phyloP scores from a whole-genome alignment of 2,888 invertebrate species.

The Oligia fasciuncula region DNA sequence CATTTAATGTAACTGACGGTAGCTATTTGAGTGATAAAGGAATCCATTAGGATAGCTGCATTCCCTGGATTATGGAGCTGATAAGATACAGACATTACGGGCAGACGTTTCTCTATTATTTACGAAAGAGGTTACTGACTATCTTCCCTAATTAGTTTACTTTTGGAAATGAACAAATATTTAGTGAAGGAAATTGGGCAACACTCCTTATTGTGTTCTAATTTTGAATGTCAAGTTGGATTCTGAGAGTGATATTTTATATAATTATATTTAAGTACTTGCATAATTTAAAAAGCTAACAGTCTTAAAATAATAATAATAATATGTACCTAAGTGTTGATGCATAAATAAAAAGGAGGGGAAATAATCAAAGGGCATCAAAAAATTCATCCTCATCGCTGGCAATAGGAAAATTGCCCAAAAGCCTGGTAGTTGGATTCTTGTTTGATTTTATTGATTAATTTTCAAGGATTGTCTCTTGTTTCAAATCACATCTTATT shows the following conservation, averaged over 20 bases:
- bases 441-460: background rate
- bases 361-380: no score
- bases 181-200: slow-evolving; percentile 8
- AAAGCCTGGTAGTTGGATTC: background rate
- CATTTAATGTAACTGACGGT: slow-evolving; percentile 13
- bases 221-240: slow-evolving; percentile 26
- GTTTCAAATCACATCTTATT: background rate
- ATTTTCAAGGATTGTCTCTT: background rate
- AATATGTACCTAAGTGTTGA: no score
- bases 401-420: background rate
- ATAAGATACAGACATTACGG: slow-evolving; percentile 44
- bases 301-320: background rate
- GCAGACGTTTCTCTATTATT: slow-evolving; percentile 6
- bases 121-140: slow-evolving; percentile 18
- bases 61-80: slow-evolving; percentile 53
- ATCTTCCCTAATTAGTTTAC: slow-evolving; percentile 36
- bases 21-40: slow-evolving; percentile 49
- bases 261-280: background rate
- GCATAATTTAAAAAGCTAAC: background rate
- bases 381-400: background rate
- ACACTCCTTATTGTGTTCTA: slow-evolving; percentile 9
- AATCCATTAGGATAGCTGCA: slow-evolving; percentile 55
- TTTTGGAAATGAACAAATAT: slow-evolving; percentile 25
- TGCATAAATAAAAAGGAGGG: no score
- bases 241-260: background rate